These are phyloP conservation scores for Leptocoma aspasia DNA, from an alignment of 2,113 vertebrate genomes.

Conservation along the genomic window DNA sequence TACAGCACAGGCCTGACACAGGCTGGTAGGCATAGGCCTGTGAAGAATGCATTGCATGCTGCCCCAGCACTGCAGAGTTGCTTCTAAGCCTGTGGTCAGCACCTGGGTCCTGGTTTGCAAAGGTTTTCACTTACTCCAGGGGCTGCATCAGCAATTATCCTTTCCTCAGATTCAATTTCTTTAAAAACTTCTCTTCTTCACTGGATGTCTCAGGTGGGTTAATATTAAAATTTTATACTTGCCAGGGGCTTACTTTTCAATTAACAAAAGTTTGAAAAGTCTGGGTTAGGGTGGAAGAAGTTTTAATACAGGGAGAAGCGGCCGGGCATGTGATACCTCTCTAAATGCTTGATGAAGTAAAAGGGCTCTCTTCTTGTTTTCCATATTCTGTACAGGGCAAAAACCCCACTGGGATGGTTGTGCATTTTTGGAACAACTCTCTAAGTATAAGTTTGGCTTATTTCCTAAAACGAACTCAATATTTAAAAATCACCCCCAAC, in stretches of 20 bases:
- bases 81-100: neutral
- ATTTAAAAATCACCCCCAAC: neutral
- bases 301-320: neutral
- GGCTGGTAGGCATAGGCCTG: accelerated
- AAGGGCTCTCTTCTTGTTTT: neutral
- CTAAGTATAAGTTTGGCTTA: neutral
- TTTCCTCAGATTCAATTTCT: neutral
- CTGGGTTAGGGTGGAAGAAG: neutral
- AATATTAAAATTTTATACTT: slow-evolving; percentile 58
- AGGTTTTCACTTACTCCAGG: neutral
- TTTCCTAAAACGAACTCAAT: neutral
- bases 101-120: neutral
- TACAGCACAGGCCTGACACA: no score
- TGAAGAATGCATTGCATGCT: accelerated
- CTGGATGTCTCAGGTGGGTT: neutral
- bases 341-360: slow-evolving; percentile 24
- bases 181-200: neutral
- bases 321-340: neutral
- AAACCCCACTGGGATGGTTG: neutral
- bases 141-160: neutral
- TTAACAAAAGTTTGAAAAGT: slow-evolving; percentile 2
- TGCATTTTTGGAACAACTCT: neutral
- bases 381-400: neutral
- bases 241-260: slow-evolving; percentile 54
- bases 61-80: neutral